Evolutionary conservation across 1,140 invertebrate genomes (phyloP), one percentile per base, ranked within the genome.

Genomic region (Zeugodacus cucurbitae): DNA sequence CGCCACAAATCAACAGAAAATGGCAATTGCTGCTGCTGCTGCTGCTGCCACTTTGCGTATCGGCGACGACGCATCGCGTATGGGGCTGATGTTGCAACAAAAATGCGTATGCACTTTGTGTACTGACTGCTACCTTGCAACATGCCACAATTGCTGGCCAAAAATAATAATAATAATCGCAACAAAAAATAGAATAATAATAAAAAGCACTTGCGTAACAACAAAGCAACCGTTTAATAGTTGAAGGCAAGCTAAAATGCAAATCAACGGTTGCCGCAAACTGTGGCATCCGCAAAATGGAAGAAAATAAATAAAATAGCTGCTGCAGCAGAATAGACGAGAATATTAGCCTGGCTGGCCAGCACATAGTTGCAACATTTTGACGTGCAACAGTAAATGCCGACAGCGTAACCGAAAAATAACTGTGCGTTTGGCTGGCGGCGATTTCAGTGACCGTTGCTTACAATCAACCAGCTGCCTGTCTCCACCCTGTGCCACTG

Each of bases 351-450:
- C 34, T 26, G 34, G 37, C 37, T 70, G 17, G 41, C 41, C 44
- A n/a, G 41, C 74, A 26, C 34, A 37, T 82, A 22, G 74, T 34
- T 26, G 74, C 74, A 82, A 82, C 74, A 41, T 82, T 82, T 82
- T 82, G 74, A 82, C 74, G 44, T 20, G 48, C 26, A 82, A 82
- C 74, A 82, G 74, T 82, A 82, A 82, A 82, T 82, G 74, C 74
- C 41, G 26, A n/a, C 74, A 82, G 37, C 41, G 74, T 34, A 82
- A 82, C 37, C 74, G 74, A 82, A 82, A 82, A 82, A 82, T 82
- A 82, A 82, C 74, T 48, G 74, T 82, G 74, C 74, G 74, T 82
- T 48, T 82, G 4, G 37, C 74, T 82, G 74, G 41, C 41, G 74
- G 74, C 74, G n/a, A 20, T 48, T 82, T 48, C 20, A 26, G n/a